phyloP scores from a whole-genome alignment of 2,888 invertebrate species.

The Neocrepidodera transversa region DNA sequence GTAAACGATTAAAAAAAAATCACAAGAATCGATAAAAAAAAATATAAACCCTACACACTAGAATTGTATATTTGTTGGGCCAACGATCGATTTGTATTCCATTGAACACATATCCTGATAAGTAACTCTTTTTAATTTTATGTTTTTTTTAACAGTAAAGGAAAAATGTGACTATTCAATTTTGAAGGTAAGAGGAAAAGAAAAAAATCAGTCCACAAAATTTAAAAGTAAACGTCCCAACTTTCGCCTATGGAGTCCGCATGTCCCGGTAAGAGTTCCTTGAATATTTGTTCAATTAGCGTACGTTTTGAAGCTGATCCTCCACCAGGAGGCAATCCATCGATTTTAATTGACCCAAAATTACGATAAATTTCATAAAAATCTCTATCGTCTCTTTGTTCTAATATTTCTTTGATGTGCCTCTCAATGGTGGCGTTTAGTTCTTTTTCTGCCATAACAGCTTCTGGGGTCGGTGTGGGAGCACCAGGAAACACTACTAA shows the following conservation, averaged over 20 bases:
- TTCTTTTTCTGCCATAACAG: slow-evolving; percentile 81
- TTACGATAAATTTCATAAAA: slow-evolving; percentile 76
- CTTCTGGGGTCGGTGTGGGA: slow-evolving; percentile 85
- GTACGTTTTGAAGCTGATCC: slow-evolving; percentile 89
- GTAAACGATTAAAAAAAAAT: slow-evolving; percentile 3
- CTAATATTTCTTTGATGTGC: slow-evolving; percentile 74
- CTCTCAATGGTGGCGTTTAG: slow-evolving; percentile 83
- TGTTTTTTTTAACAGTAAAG: slow-evolving; percentile 13
- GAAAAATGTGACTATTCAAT: slow-evolving; percentile 26
- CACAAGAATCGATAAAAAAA: slow-evolving; percentile 11
- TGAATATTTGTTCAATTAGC: slow-evolving; percentile 80
- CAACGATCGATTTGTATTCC: slow-evolving; percentile 13
- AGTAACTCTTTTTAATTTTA: slow-evolving; percentile 25
- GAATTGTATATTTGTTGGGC: slow-evolving; percentile 25
- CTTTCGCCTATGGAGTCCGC: slow-evolving; percentile 69
- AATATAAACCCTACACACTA: slow-evolving; percentile 21
- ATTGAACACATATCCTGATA: slow-evolving; percentile 24
- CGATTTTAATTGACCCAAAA: slow-evolving; percentile 79
- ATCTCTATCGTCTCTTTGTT: slow-evolving; percentile 65
- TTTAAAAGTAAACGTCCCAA: slow-evolving; percentile 19
- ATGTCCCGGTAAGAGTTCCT: slow-evolving; percentile 79
- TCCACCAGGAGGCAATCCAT: slow-evolving; percentile 91
- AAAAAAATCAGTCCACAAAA: slow-evolving; percentile 27
- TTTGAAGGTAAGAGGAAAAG: slow-evolving; percentile 20
- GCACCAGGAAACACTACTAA: slow-evolving; percentile 95